Conservation (phyloP, 2,888 invertebrate genomes). For the Cryptocephalus primarius region DNA sequence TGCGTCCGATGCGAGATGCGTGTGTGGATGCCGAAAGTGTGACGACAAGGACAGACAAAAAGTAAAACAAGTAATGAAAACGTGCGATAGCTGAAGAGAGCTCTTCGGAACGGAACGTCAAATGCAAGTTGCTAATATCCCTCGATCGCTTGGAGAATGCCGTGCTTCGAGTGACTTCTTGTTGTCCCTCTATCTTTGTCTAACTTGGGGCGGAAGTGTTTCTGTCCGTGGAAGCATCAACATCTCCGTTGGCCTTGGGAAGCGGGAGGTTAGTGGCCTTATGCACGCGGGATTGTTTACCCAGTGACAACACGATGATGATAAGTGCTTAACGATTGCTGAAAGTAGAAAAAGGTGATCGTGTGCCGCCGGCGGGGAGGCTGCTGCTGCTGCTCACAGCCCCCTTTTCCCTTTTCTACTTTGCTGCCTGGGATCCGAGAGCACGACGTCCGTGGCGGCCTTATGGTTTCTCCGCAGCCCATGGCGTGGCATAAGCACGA, state of each 20-base stretch:
- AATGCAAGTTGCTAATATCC: constrained; percentile 4
- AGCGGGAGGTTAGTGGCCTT: constrained; percentile 36
- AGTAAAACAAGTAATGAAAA: too few species aligned
- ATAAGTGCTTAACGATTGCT: constrained; percentile 22
- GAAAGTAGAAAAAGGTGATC: background rate
- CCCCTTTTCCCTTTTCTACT: background rate
- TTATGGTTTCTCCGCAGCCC: constrained; percentile 39
- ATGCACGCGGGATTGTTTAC: constrained; percentile 40
- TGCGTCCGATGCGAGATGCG: too few species aligned
- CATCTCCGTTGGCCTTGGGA: constrained; percentile 35
- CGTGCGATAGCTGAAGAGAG: constrained; percentile 1
- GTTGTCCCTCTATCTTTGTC: constrained; percentile 32
- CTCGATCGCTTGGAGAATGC: constrained; percentile 10
- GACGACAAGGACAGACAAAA: too few species aligned
- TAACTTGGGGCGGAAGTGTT: constrained; percentile 30
- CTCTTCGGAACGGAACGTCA: constrained; percentile 1
- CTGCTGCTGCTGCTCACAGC: background rate
- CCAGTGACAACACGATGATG: constrained; percentile 28
- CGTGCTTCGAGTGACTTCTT: constrained; percentile 24
- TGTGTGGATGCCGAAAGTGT: too few species aligned
- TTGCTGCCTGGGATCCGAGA: constrained; percentile 10
- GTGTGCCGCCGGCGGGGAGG: background rate
- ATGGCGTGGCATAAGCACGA: constrained; percentile 69
- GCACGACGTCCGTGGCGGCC: constrained; percentile 1
- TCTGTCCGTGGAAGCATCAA: constrained; percentile 31